A percentile compares a stretch with the other conserved stretches of the same genome.
Conservation (phyloP, 2,113 vertebrate species). For the Cavia aperea region DNA sequence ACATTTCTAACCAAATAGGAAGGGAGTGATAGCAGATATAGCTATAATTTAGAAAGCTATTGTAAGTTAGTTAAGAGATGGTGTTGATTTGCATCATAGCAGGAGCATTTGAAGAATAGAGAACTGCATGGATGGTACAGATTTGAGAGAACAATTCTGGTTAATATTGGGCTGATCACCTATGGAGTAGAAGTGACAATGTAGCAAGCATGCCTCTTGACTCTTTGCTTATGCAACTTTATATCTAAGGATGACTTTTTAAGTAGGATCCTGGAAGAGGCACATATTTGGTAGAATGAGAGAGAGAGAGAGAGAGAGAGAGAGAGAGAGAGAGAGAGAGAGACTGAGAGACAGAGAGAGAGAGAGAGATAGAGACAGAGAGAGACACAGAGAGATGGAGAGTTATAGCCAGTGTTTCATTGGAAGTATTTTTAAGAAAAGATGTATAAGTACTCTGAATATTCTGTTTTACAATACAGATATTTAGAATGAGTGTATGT, state of each 20-base stretch:
- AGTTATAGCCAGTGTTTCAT: background rate
- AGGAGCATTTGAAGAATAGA: background rate
- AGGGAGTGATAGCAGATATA: background rate
- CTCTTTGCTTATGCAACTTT: background rate
- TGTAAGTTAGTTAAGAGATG: background rate
- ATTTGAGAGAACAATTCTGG: background rate
- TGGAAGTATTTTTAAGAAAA: constrained; percentile 8
- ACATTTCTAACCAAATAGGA: background rate
- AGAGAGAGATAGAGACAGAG: no score
- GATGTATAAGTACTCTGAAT: constrained; percentile 5
- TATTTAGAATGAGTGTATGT: background rate
- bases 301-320: no score
- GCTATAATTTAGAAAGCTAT: background rate
- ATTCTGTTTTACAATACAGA: background rate
- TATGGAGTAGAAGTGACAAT: background rate
- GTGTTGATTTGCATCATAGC: background rate
- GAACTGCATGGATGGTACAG: background rate
- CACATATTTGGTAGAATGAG: background rate
- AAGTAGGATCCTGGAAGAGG: background rate
- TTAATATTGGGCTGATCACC: background rate
- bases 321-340: no score
- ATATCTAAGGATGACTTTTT: background rate
- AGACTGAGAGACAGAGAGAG: no score
- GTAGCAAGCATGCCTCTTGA: background rate
- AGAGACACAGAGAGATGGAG: no score